Evolutionary conservation across 2,113 vertebrate species (phyloP), one percentile per base, ranked within the genome.

Genomic region (Rhinolophus ferrumequinum): DNA sequence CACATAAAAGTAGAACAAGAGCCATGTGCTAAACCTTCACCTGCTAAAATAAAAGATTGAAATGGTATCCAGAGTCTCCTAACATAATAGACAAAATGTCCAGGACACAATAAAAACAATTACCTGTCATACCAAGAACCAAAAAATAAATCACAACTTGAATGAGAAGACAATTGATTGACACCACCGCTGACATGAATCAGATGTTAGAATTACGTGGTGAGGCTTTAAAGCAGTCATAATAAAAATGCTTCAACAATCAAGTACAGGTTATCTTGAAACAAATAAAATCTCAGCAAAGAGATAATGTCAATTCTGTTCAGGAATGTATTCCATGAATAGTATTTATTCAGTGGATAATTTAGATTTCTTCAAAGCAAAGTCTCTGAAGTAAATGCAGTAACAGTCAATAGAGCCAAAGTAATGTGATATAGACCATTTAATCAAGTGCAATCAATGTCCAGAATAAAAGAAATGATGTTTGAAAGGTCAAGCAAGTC

Each of bases 341-440:
- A 76, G 58, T 44, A 50, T 52, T 44, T 82, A 88, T 41, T 67
- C 26, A 38, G 15, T 52, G 56, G 30, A 62, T 96, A 66, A 88
- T n/a, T 88, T 73, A 47, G 28, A 95, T 86, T 93, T 97, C 28
- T 95, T 93, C 90, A 90, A 70, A 96, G 87, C 14, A 64, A 87
- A 93, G 44, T 56, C 72, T 93, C 89, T 90, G 76, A 87, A 94
- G 88, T 70, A 81, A 92, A 90, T 85, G 38, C 22, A 70, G 16
- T 44, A 67, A 88, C 69, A 67, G 70, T 77, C 95, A 84, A 77
- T 41, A 50, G 14, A 80, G 62, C 24, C 85, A 76, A 52, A 75
- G 54, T 64, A 80, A 88, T 52, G 26, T 41, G 79, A 86, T 88
- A 70, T 0, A 75, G 73, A 54, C 8, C n/a, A 14, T 4, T 76